Evolutionary conservation across 2,797 vertebrate genomes (phyloP), one percentile per base, ranked within the genome.

Genomic region (Gastrophryne carolinensis): DNA sequence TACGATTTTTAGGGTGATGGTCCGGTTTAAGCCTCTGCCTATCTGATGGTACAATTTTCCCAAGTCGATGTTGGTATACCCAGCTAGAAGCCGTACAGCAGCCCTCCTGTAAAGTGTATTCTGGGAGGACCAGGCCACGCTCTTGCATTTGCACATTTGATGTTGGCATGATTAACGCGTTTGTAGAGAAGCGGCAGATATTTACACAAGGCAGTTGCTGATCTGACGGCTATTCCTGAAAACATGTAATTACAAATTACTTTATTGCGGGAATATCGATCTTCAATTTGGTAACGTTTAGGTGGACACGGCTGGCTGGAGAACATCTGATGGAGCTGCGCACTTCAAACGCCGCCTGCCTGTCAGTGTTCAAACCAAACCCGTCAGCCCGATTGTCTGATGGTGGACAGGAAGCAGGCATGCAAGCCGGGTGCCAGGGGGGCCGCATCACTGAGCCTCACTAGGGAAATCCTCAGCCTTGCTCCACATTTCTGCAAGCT

Each of bases 241-340:
- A 49, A 61, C 30, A 37, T 11, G 58, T 57, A 57, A 74, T 66
- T 57, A 57, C 50, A 57, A 57, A 57, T 74, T 47, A 57, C 61
- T 73, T 56, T 44, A 65, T 65, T 58, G 17, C 72, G 29, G 11
- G 50, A 47, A 47, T 49, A 74, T 74, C 29, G 72, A 74, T 66
- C 37, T 54, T 57, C 52, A 3, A 12, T 34, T 65, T 56, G 26
- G 37, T 8, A 68, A 11, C 63, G 32, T 21, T 64, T 21, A 26
- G 7, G 39, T 32, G n/a, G 8, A 17, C 57, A 24, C 17, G 15
- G 12, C 11, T 2, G 17, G 7, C 23, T 4, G 37, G 13, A 44
- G 39, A 44, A 44, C 39, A 44, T 44, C 39, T 44, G 13, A 44
- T 5, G 4, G 39, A 7, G 17, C 17, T 44, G 13, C 15, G 39